phyloP scores from a whole-genome alignment of 2,113 vertebrate genomes.

The Nibea albiflora region DNA sequence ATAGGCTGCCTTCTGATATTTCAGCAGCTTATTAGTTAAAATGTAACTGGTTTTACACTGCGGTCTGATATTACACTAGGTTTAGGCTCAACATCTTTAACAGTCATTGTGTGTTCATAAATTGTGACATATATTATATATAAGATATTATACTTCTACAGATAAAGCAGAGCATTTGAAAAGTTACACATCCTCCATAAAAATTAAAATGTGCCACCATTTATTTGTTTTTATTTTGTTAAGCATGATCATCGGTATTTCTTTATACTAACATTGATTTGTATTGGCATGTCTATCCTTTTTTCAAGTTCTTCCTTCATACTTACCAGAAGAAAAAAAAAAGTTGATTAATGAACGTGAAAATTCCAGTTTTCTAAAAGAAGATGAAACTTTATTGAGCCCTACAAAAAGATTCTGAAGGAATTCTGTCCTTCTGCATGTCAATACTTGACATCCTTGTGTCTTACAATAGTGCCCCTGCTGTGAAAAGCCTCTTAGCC shows the following conservation, averaged over 20 bases:
- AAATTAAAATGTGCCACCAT: too few species aligned
- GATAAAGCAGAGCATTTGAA: too few species aligned
- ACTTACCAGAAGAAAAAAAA: neutral
- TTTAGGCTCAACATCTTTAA: too few species aligned
- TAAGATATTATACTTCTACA: too few species aligned
- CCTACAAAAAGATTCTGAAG: neutral
- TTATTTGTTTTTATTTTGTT: conserved; percentile 1
- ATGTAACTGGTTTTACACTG: too few species aligned
- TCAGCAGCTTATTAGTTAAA: too few species aligned
- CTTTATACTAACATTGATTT: neutral
- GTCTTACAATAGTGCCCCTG: conserved; percentile 24
- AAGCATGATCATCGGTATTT: neutral
- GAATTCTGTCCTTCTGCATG: neutral
- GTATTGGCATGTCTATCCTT: neutral
- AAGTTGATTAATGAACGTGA: neutral
- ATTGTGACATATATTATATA: too few species aligned
- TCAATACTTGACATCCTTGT: conserved; percentile 23
- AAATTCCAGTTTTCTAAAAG: neutral
- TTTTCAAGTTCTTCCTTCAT: neutral
- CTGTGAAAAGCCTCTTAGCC: conserved; percentile 25
- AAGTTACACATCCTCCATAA: too few species aligned
- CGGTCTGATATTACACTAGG: too few species aligned
- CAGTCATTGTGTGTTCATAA: too few species aligned
- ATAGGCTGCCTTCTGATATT: too few species aligned
- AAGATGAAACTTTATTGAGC: neutral